Percentiles rank a stretch among this genome's conserved stretches.
These are phyloP conservation scores for Austrolebias charrua DNA, from an alignment of 2,797 vertebrate species.

Conservation along the genomic window DNA sequence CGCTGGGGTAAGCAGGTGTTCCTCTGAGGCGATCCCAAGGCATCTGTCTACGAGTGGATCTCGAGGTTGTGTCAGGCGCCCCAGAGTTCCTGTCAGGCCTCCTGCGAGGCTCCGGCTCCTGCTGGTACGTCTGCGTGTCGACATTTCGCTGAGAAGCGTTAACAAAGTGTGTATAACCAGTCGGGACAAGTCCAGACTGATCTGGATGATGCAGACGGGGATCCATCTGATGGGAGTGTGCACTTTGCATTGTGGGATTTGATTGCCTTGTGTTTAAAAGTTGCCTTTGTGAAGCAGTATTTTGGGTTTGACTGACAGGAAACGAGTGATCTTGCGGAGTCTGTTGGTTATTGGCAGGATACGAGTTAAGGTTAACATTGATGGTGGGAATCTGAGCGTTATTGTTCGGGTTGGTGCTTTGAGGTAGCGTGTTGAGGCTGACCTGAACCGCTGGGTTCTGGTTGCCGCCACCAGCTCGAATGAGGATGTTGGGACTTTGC, in stretches of 20 bases:
- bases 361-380: slow-evolving; percentile 77
- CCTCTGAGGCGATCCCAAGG: slow-evolving; percentile 75
- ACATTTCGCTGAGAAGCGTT: slow-evolving; percentile 40
- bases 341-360: slow-evolving; percentile 44
- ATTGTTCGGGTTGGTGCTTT: slow-evolving; percentile 40
- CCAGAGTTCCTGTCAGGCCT: slow-evolving; percentile 28
- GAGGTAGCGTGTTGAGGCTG: slow-evolving; percentile 68
- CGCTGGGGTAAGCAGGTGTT: slow-evolving; percentile 75
- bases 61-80: neutral
- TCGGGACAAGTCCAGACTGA: slow-evolving; percentile 53
- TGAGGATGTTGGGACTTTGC: slow-evolving; percentile 72
- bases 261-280: slow-evolving; percentile 15
- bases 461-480: slow-evolving; percentile 62
- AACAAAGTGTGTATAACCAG: slow-evolving; percentile 61
- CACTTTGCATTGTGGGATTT: slow-evolving; percentile 40
- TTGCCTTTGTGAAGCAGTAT: slow-evolving; percentile 30
- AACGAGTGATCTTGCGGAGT: slow-evolving; percentile 32
- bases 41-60: slow-evolving; percentile 45
- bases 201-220: slow-evolving; percentile 7
- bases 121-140: slow-evolving; percentile 60
- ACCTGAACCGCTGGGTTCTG: slow-evolving; percentile 68
- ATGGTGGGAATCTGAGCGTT: slow-evolving; percentile 69
- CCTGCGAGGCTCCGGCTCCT: slow-evolving; percentile 11
- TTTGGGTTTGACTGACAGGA: slow-evolving; percentile 20
- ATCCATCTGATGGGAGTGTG: slow-evolving; percentile 17